phyloP scores from a whole-genome alignment of 2,797 vertebrate genomes.

The Coregonus ussuriensis region DNA sequence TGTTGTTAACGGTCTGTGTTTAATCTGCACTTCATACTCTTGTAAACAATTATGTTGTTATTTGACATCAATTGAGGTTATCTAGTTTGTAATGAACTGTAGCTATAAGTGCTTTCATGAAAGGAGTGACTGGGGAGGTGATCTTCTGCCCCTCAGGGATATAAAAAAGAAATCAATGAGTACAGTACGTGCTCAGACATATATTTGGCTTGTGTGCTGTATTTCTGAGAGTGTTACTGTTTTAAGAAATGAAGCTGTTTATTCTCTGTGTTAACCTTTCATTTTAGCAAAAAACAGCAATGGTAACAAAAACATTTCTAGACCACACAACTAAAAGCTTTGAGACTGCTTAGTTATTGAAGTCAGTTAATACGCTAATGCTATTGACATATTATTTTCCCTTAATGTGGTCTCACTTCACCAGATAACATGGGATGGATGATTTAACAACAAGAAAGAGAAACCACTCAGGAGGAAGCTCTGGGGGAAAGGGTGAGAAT shows the following conservation, averaged over 20 bases:
- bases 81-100: not conserved
- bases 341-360: not conserved
- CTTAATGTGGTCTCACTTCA: slow-evolving; percentile 36
- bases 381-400: not conserved
- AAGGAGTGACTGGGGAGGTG: not conserved
- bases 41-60: not conserved
- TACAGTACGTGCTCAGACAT: not conserved
- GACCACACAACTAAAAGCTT: not conserved
- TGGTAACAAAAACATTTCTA: not conserved
- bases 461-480: slow-evolving; percentile 65
- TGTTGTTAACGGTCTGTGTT: not conserved
- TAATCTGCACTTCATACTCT: not conserved
- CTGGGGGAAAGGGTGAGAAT: slow-evolving; percentile 71
- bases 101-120: not conserved
- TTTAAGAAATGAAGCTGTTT: not conserved
- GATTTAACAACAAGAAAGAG: slow-evolving; percentile 77
- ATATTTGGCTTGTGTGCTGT: not conserved
- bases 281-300: not conserved
- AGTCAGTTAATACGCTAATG: not conserved
- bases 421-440: slow-evolving; percentile 91
- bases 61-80: not conserved
- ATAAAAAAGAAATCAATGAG: not conserved
- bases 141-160: not conserved
- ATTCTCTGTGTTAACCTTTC: not conserved
- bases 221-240: not conserved